These are phyloP conservation scores for Drosophila rubida DNA, from an alignment of 2,888 invertebrate species.

Conservation along the genomic window DNA sequence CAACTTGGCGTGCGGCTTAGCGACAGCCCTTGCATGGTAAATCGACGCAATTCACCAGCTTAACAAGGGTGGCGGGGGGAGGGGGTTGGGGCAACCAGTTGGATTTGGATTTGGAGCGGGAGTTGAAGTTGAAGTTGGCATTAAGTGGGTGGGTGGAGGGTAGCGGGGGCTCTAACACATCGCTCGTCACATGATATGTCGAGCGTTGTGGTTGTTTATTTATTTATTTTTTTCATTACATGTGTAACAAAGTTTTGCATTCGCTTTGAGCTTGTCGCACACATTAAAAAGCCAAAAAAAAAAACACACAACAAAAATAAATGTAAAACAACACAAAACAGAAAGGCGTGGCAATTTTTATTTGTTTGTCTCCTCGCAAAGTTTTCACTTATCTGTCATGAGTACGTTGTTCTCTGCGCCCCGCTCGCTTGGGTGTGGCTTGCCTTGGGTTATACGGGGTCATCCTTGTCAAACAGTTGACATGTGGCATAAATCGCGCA, in stretches of 20 bases:
- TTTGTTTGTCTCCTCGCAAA: conserved; percentile 36
- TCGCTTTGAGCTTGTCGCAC: conserved; percentile 69
- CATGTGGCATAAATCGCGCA: conserved; percentile 72
- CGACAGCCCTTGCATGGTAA: conserved; percentile 71
- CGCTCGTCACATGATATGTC: conserved; percentile 60
- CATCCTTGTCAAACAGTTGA: conserved; percentile 74
- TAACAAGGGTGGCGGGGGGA: conserved; percentile 11
- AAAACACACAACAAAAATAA: conserved; percentile 32
- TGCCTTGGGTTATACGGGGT: conserved; percentile 55
- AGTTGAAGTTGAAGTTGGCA: neutral
- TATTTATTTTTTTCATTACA: conserved; percentile 81
- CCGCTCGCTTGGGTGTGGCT: conserved; percentile 20
- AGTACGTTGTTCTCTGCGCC: conserved; percentile 15
- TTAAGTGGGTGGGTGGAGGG: neutral
- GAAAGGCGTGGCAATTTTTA: conserved; percentile 24
- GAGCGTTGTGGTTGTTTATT: conserved; percentile 60
- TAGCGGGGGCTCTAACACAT: conserved; percentile 15
- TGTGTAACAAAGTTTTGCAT: conserved; percentile 78
- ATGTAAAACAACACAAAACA: conserved; percentile 24
- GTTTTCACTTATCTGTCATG: conserved; percentile 68
- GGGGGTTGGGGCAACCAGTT: neutral
- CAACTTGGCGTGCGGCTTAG: conserved; percentile 77
- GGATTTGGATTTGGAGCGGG: neutral
- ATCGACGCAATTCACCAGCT: conserved; percentile 71
- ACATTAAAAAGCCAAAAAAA: conserved; percentile 58